Evolutionary conservation across 2,113 vertebrate genomes (phyloP).

Genomic region (Clinocottus analis): DNA sequence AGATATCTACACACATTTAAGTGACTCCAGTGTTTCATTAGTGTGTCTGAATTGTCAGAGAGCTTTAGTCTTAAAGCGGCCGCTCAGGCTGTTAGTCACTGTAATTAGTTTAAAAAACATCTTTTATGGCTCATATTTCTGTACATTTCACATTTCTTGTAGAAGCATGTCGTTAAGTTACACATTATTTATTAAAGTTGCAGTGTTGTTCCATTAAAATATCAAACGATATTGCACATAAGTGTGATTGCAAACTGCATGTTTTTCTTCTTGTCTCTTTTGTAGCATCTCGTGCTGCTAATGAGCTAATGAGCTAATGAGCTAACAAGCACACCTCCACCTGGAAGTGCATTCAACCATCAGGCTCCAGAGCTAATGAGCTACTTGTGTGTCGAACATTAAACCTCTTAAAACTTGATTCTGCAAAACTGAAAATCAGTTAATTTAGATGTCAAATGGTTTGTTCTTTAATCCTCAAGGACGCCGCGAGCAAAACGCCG

Average conservation of each 20-base stretch:
- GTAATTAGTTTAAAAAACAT: constrained; percentile 9
- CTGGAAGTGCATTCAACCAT: background rate
- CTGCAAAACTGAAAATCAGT: background rate
- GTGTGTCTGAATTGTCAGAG: background rate
- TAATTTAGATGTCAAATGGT: background rate
- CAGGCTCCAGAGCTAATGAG: constrained; percentile 5
- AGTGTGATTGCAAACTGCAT: background rate
- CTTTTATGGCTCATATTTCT: constrained; percentile 1
- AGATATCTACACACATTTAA: background rate
- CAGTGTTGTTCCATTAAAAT: background rate
- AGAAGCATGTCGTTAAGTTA: background rate
- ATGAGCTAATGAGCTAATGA: constrained; percentile 7
- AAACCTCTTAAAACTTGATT: background rate
- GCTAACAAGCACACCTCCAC: constrained; percentile 1
- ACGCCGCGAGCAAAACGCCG: background rate
- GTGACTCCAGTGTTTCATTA: constrained; percentile 5
- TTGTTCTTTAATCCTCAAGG: background rate
- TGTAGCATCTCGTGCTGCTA: background rate
- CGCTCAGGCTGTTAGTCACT: background rate
- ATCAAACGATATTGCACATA: background rate
- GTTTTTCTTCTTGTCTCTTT: background rate
- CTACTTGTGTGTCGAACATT: background rate
- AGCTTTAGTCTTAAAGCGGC: background rate
- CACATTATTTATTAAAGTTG: background rate
- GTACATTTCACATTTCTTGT: constrained; percentile 5